A percentile compares a stretch with the other conserved stretches of the same genome.
These are phyloP conservation scores for Orientallactaga sibirica DNA, from an alignment of 2,797 vertebrate genomes.

Conservation along the genomic window DNA sequence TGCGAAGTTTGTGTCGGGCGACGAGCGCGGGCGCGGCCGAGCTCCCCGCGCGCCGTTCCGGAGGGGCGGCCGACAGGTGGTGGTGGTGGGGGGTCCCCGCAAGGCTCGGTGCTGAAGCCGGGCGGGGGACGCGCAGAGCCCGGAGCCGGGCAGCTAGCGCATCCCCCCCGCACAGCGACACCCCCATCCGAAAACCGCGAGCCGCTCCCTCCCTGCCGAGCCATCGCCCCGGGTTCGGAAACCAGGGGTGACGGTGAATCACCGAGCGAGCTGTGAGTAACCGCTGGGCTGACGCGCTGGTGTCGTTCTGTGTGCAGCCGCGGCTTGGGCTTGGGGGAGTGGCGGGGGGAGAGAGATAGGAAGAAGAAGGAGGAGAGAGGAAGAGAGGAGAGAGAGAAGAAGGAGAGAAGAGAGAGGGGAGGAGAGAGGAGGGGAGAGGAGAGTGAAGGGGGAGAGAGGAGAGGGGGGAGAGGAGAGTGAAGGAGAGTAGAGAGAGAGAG, in stretches of 20 bases:
- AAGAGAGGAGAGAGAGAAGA: no score
- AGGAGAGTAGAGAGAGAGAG: no score
- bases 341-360: neutral
- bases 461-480: no score
- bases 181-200: neutral
- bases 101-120: no score
- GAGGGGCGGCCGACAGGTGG: neutral
- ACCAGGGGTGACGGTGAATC: constrained; percentile 1
- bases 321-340: neutral
- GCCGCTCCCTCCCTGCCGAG: neutral
- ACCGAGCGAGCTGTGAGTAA: neutral
- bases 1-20: constrained; percentile 47
- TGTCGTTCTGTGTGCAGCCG: neutral
- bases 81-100: neutral
- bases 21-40: neutral
- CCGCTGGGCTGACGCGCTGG: neutral
- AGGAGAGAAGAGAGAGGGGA: no score
- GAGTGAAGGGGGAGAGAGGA: no score
- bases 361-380: no score
- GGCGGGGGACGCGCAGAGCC: no score
- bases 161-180: neutral
- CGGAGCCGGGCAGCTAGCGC: neutral
- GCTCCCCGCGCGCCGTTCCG: neutral
- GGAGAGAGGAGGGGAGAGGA: no score
- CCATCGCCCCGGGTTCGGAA: neutral